Base-by-base conservation (phyloP, 2,888 invertebrate species). In the Malacosoma neustria region DNA sequence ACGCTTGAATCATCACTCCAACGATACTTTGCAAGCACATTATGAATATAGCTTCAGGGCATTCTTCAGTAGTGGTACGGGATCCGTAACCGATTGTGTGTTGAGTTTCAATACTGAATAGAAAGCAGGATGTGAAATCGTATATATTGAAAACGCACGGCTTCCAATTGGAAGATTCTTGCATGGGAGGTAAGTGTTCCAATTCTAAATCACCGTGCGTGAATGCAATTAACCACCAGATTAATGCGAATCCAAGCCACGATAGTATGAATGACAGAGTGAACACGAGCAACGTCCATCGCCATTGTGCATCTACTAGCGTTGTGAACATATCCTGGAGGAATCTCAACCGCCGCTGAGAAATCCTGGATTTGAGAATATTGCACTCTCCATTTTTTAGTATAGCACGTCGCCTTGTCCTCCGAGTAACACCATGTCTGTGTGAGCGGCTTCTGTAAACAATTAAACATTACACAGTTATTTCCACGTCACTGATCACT, bases 351-450 rank as follows among this genome's bases (percentile, higher is more conserved):
- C 92, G 88, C 31, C 93, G 87, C 53, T 95, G 93, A 34, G 95
- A 93, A 62, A 98, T 92, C 60, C 89, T 87, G 42, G 96, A 96
- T 71, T 97, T 96, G 51, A 95, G 90, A 41, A 98, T 94, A 79
- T 99, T 99, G 84, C 97, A 97, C 64, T 97, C 97, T 34, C 98
- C 98, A 86, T 96, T 98, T 80, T 98, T 98, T 65, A 95, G 91
- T 37, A 98, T 93, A 1, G 97, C 95, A 14, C 98, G 89, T 45
- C 93, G 87, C 32, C 94, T 90, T 36, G 93, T 88, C 62, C 93
- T 90, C 34, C 93, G 87, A 54, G 88, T 87, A 46, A 87, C 89
- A 11, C 91, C 91, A 39, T 90, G 89, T 49, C 92, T 87, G 62
- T 90, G 90, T 53, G 87, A 88, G 52, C 92, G 89, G 66, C 89